Evolutionary conservation across 2,797 vertebrate genomes (phyloP), one percentile per base, ranked within the genome.

Genomic region (Pipistrellus pipistrellus): DNA sequence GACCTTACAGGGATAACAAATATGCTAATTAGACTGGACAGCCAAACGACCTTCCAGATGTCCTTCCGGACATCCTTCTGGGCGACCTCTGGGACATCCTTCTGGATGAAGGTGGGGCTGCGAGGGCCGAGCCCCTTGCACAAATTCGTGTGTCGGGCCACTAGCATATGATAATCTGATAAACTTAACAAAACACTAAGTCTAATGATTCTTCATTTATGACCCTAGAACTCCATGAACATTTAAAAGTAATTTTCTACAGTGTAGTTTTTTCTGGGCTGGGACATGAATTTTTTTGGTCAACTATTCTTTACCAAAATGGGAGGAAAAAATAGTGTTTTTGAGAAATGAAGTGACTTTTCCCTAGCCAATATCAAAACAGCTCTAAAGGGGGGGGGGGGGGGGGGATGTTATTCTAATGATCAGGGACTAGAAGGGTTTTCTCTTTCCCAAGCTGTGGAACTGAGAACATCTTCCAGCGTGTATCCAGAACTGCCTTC

Each of bases 261-360:
- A 48, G 18, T 53, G 8, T 62, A 73, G 80, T 20, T 85, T 87
- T 84, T 80, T 71, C 59, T 15, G 21, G 48, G 46, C 18, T 59
- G 23, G 14, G 41, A n/a, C 21, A 66, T 48, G 7, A 51, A 59
- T 59, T 64, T 83, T 83, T 64, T 83, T 89, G 81, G 35, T 83
- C 76, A 91, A 51, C 2, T 93, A 71, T 69, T 78, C 44, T 89
- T 93, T 78, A 59, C 32, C 64, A 80, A 84, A 95, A 91, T 46
- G n/a, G n/a, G 35, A 88, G 23, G 32, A 30, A 1, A 53, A 72
- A 93, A 68, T 13, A 57, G 7, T 38, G 21, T 71, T 69, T 68
- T 81, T 87, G 48, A 82, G 75, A 93, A 87, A 48, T 55, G 23
- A 90, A 38, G 20, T 86, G 59, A 69, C 12, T 55, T 59, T 93